Conservation (phyloP, 2,113 vertebrate genomes). For the Naja naja region DNA sequence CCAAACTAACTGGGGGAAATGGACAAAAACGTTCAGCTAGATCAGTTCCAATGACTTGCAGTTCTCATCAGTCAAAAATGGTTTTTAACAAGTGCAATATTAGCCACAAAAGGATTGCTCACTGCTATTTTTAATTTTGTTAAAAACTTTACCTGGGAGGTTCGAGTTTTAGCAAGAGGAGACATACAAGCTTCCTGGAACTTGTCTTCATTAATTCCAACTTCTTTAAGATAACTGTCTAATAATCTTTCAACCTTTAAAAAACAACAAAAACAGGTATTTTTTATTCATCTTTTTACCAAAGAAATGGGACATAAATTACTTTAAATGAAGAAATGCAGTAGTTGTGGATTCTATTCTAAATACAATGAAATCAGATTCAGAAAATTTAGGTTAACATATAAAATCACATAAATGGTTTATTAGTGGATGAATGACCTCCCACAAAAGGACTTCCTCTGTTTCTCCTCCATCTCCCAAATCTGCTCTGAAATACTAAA, state of each 20-base stretch:
- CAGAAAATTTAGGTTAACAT: neutral
- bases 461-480: neutral
- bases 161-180: constrained; percentile 86
- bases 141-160: constrained; percentile 80
- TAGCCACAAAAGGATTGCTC: neutral
- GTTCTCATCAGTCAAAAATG: neutral
- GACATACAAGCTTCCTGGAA: constrained; percentile 90
- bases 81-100: neutral
- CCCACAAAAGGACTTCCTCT: neutral
- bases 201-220: constrained; percentile 94
- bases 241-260: constrained; percentile 90
- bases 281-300: neutral
- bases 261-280: neutral
- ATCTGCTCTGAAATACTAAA: neutral
- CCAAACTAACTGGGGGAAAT: neutral
- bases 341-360: neutral
- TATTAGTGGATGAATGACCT: neutral
- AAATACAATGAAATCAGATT: neutral
- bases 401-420: neutral
- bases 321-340: neutral
- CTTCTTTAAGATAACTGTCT: constrained; percentile 90
- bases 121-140: constrained; percentile 1
- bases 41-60: neutral
- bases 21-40: neutral
- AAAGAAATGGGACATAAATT: neutral